phyloP scores from a whole-genome alignment of 2,113 vertebrate species.

The Sander vitreus region DNA sequence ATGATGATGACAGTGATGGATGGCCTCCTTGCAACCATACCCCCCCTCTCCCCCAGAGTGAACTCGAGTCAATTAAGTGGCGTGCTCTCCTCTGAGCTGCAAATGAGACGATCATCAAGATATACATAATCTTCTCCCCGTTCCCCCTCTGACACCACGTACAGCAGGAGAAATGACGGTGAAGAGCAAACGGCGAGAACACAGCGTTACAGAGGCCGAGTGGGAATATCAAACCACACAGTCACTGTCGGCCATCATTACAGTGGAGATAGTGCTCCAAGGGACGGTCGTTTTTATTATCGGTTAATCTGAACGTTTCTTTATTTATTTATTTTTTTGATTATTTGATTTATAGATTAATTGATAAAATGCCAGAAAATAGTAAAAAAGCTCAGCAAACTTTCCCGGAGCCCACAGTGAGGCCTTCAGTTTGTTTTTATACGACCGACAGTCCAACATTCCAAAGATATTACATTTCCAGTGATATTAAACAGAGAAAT shows the following conservation, averaged over 20 bases:
- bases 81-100: slow-evolving; percentile 17
- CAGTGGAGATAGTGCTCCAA: neutral
- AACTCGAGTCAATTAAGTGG: slow-evolving; percentile 59
- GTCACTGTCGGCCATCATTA: neutral
- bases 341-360: neutral
- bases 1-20: slow-evolving; percentile 49
- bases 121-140: slow-evolving; percentile 36
- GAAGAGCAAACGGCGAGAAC: neutral
- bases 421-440: neutral
- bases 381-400: neutral
- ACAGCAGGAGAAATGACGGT: slow-evolving; percentile 14
- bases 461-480: neutral
- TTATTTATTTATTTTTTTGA: neutral
- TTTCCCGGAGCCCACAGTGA: neutral
- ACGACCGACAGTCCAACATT: neutral
- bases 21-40: slow-evolving; percentile 7
- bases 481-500: neutral
- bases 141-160: neutral
- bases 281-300: neutral
- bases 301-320: neutral
- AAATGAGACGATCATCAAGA: slow-evolving; percentile 62
- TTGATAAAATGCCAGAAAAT: neutral
- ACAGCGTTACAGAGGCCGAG: neutral
- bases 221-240: neutral
- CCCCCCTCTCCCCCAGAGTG: slow-evolving; percentile 8